Evolutionary conservation across 2,797 vertebrate species (phyloP).

Genomic region (Intellagama lesueurii): DNA sequence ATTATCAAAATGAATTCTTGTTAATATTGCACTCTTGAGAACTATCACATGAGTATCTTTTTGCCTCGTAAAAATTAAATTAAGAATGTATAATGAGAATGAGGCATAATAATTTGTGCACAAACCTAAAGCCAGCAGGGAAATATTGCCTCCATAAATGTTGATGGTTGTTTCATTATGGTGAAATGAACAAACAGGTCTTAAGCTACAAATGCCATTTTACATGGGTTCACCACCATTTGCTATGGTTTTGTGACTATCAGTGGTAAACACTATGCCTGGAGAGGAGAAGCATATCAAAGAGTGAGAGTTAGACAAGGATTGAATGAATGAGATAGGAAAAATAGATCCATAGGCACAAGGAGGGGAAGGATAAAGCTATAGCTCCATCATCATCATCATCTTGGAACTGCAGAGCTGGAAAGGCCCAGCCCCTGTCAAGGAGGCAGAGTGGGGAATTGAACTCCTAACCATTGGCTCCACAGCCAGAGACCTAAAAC

Average conservation of each 20-base stretch:
- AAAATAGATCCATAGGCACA: neutral
- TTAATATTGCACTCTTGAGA: slow-evolving; percentile 61
- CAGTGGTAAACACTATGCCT: neutral
- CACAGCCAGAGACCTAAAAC: too few relatives aligned
- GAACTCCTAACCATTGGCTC: too few relatives aligned
- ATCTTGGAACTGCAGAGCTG: too few relatives aligned
- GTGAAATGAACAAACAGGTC: neutral
- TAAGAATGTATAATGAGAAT: slow-evolving; percentile 57
- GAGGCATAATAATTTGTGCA: slow-evolving; percentile 42
- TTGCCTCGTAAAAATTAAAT: slow-evolving; percentile 56
- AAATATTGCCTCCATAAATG: slow-evolving; percentile 51
- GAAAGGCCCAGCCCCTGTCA: too few relatives aligned
- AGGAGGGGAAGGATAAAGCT: neutral
- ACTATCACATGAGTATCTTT: slow-evolving; percentile 29
- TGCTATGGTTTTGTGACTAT: neutral
- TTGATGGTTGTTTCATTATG: slow-evolving; percentile 16
- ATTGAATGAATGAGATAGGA: neutral
- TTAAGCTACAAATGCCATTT: neutral
- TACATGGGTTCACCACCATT: neutral
- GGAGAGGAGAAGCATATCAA: neutral
- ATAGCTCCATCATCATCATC: neutral
- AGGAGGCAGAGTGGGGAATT: too few relatives aligned
- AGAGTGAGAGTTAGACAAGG: neutral
- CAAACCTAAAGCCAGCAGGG: slow-evolving; percentile 25
- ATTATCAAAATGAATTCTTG: slow-evolving; percentile 51